Percentiles rank a stretch among this genome's conserved stretches.
phyloP scores from a whole-genome alignment of 2,888 invertebrate species.

The Petrophora chlorosata region DNA sequence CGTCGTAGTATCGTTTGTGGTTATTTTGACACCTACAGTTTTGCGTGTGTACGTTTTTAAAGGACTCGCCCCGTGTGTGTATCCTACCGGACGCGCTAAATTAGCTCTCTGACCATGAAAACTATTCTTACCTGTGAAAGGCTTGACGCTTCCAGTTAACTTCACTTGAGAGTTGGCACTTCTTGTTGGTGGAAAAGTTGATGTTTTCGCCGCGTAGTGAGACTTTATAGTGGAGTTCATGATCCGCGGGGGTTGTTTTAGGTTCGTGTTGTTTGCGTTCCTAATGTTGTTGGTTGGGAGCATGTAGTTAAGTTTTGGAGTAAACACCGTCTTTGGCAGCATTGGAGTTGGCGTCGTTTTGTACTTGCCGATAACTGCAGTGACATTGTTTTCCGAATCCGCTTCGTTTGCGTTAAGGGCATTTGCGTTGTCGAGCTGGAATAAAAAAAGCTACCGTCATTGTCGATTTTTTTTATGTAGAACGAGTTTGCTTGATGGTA shows the following conservation, averaged over 20 bases:
- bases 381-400: slow-evolving; percentile 75
- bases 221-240: slow-evolving; percentile 62
- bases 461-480: no score
- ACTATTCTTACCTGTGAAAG: slow-evolving; percentile 68
- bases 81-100: slow-evolving; percentile 67
- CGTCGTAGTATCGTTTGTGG: slow-evolving; percentile 51
- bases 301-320: slow-evolving; percentile 77
- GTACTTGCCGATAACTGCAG: slow-evolving; percentile 74
- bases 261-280: slow-evolving; percentile 69
- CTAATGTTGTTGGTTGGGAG: slow-evolving; percentile 74
- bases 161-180: slow-evolving; percentile 71
- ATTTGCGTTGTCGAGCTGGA: slow-evolving; percentile 74
- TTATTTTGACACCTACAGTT: slow-evolving; percentile 54
- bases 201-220: slow-evolving; percentile 71
- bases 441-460: slow-evolving; percentile 5
- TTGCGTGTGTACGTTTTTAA: slow-evolving; percentile 72
- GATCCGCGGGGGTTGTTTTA: slow-evolving; percentile 66
- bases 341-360: slow-evolving; percentile 73
- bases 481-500: no score
- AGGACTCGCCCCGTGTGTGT: slow-evolving; percentile 67
- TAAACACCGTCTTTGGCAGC: slow-evolving; percentile 71
- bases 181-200: slow-evolving; percentile 76
- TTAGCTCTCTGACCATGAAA: slow-evolving; percentile 77
- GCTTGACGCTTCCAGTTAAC: slow-evolving; percentile 59
- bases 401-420: slow-evolving; percentile 69